Percentiles rank a stretch among this genome's conserved stretches.
Conservation (phyloP, 2,888 invertebrate genomes). For the Dioctria rufipes region DNA sequence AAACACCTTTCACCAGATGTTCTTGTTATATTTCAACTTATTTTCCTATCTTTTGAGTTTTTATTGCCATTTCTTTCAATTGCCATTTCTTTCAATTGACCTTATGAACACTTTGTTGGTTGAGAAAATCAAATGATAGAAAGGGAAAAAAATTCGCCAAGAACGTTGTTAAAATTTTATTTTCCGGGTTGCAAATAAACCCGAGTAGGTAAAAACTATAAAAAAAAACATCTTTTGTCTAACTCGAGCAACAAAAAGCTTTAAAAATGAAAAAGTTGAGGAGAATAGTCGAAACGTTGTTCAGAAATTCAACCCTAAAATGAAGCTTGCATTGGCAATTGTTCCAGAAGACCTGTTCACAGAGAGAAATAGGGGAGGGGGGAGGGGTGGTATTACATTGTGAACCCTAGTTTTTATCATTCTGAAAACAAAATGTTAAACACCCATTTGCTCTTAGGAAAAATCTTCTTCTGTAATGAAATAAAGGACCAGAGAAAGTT, state of each 20-base stretch:
- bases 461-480: background rate
- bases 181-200: slow-evolving; percentile 10
- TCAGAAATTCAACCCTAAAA: slow-evolving; percentile 31
- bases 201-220: slow-evolving; percentile 22
- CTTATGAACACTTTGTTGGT: background rate
- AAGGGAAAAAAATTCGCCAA: background rate
- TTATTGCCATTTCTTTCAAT: background rate
- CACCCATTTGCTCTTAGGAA: slow-evolving; percentile 26
- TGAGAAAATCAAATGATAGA: background rate
- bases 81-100: slow-evolving; percentile 30
- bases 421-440: slow-evolving; percentile 47
- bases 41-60: slow-evolving; percentile 8
- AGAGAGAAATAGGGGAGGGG: background rate
- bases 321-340: slow-evolving; percentile 12
- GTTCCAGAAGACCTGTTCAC: slow-evolving; percentile 3
- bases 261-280: slow-evolving; percentile 22
- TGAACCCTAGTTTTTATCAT: slow-evolving; percentile 37
- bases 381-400: background rate
- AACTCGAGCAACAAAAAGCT: slow-evolving; percentile 26
- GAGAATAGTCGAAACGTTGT: slow-evolving; percentile 26
- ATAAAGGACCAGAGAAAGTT: slow-evolving; percentile 6
- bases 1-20: slow-evolving; percentile 33
- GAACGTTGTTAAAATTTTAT: slow-evolving; percentile 13
- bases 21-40: slow-evolving; percentile 4
- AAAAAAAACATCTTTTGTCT: background rate